Evolutionary conservation across 1,140 invertebrate species (phyloP).

Genomic region (Episyrphus balteatus): DNA sequence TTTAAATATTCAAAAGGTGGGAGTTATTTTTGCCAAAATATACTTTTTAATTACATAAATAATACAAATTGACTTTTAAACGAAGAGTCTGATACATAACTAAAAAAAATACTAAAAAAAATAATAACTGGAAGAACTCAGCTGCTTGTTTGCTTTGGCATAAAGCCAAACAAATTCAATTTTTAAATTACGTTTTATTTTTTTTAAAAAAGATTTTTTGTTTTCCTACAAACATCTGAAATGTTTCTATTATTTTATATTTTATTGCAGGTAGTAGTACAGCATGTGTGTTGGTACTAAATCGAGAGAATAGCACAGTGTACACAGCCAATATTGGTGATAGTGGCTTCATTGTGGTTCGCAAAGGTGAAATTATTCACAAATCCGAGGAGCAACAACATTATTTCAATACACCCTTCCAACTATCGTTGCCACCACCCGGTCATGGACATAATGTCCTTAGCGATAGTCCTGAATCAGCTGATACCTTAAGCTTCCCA

Average conservation of each 20-base stretch:
- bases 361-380: slow-evolving; percentile 76
- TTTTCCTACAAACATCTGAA: slow-evolving; percentile 7
- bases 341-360: slow-evolving; percentile 89
- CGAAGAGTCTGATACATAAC: too few relatives aligned
- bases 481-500: slow-evolving; percentile 78
- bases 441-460: slow-evolving; percentile 71
- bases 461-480: slow-evolving; percentile 85
- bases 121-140: too few relatives aligned
- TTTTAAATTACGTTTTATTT: too few relatives aligned
- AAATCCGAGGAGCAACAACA: slow-evolving; percentile 93
- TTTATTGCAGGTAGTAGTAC: slow-evolving; percentile 78
- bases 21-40: too few relatives aligned
- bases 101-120: too few relatives aligned
- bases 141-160: too few relatives aligned
- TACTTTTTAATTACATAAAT: too few relatives aligned
- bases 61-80: too few relatives aligned
- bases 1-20: too few relatives aligned
- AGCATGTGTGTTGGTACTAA: slow-evolving; percentile 88
- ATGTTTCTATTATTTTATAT: slow-evolving; percentile 14
- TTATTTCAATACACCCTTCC: slow-evolving; percentile 98
- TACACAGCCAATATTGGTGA: slow-evolving; percentile 98
- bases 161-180: too few relatives aligned
- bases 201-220: too few relatives aligned
- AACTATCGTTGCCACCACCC: slow-evolving; percentile 85
- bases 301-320: slow-evolving; percentile 76